Conservation (phyloP, 2,797 vertebrate genomes). For the Notamacropus eugenii region DNA sequence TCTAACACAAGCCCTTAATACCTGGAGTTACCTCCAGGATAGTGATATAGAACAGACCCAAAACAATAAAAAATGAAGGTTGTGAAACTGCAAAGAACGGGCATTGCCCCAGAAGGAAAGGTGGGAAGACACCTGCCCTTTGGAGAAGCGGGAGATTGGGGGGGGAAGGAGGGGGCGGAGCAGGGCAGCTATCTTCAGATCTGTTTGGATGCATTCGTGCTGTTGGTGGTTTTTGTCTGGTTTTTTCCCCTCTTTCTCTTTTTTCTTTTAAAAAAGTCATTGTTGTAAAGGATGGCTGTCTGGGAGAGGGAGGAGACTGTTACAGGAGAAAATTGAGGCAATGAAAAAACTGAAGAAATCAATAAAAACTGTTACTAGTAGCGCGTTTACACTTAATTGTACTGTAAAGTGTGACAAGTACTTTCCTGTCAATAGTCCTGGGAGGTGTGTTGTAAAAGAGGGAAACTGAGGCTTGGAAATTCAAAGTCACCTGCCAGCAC, state of each 20-base stretch:
- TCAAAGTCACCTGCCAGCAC: background rate
- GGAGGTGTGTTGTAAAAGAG: background rate
- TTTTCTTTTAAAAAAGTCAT: background rate
- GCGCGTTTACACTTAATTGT: background rate
- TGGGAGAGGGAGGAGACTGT: background rate
- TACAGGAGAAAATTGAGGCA: background rate
- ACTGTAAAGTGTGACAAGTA: background rate
- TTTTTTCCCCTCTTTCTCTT: fast-evolving
- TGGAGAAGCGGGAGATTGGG: background rate
- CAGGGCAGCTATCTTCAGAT: background rate
- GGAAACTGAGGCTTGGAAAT: background rate
- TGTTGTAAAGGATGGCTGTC: background rate
- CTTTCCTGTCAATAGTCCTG: background rate
- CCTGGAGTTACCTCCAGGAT: background rate
- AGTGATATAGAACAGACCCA: fast-evolving
- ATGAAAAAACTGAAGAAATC: background rate
- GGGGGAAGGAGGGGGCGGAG: background rate
- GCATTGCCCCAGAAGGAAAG: background rate
- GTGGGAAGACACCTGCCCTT: background rate
- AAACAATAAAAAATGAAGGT: background rate
- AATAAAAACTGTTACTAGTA: background rate
- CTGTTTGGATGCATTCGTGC: background rate
- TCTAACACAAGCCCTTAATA: background rate
- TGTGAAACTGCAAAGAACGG: background rate
- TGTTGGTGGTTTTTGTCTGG: background rate